These are phyloP conservation scores for Cremastinae sp. DNA, from an alignment of 2,888 invertebrate genomes.

Conservation along the genomic window DNA sequence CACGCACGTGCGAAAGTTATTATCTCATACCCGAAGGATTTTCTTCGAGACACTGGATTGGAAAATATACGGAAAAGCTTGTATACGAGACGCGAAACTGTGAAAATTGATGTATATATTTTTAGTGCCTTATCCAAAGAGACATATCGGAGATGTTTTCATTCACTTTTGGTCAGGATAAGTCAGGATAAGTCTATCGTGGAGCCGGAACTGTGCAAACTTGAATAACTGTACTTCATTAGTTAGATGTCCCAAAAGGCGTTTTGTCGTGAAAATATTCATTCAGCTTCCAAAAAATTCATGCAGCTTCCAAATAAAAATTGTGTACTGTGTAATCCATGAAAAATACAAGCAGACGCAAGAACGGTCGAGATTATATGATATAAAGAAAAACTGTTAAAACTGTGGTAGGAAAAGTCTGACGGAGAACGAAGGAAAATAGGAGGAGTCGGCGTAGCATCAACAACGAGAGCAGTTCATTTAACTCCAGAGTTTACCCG, in stretches of 20 bases:
- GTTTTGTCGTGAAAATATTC: neutral
- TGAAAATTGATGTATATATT: too few species aligned
- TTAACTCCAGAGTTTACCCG: constrained; percentile 52
- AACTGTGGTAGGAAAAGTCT: constrained; percentile 19
- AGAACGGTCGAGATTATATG: constrained; percentile 3
- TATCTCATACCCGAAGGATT: constrained; percentile 5
- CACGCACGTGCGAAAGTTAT: neutral
- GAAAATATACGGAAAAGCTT: neutral
- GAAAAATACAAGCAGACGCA: constrained; percentile 11
- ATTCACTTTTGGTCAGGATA: too few species aligned
- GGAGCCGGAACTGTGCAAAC: too few species aligned
- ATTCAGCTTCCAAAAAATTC: constrained; percentile 7
- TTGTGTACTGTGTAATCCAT: neutral
- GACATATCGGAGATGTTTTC: too few species aligned
- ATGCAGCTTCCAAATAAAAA: too few species aligned
- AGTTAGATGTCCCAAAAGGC: too few species aligned
- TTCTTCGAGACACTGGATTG: neutral
- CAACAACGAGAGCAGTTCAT: constrained; percentile 49
- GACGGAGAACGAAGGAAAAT: constrained; percentile 6
- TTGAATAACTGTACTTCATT: too few species aligned
- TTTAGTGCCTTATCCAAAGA: too few species aligned
- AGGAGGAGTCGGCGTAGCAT: constrained; percentile 19
- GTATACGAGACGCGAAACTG: too few species aligned
- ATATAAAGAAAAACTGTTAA: constrained; percentile 7
- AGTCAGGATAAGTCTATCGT: too few species aligned